Evolutionary conservation across 1,140 invertebrate species (phyloP).

Genomic region (Drosophila arizonae): DNA sequence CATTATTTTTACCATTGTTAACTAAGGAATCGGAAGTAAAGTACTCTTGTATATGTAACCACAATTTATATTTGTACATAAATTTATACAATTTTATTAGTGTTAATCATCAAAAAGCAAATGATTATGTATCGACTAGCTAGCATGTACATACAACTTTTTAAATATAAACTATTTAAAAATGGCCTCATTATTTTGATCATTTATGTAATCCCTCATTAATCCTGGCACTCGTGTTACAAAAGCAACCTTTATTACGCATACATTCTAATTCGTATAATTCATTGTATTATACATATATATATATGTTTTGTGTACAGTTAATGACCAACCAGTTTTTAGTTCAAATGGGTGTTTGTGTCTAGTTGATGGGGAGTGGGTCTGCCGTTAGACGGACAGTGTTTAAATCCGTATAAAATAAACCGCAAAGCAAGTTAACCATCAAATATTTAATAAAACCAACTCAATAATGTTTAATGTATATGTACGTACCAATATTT

Average conservation of each 20-base stretch:
- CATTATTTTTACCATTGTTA: conserved; percentile 74
- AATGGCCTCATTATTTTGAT: conserved; percentile 41
- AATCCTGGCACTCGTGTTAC: conserved; percentile 64
- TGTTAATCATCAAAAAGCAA: conserved; percentile 55
- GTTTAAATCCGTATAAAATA: conserved; percentile 28
- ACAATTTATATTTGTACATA: conserved; percentile 69
- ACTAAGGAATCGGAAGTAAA: conserved; percentile 69
- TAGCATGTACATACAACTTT: conserved; percentile 46
- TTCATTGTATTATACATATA: conserved; percentile 5
- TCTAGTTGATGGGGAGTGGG: conserved; percentile 22
- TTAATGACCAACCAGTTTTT: conserved; percentile 31
- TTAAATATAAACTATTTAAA: conserved; percentile 42
- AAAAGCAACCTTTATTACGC: conserved; percentile 45
- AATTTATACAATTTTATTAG: conserved; percentile 75
- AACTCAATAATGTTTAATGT: conserved; percentile 68
- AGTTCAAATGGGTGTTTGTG: conserved; percentile 43
- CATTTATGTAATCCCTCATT: conserved; percentile 21
- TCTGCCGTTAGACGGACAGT: conserved; percentile 4
- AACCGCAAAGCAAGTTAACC: conserved; percentile 17
- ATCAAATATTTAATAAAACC: conserved; percentile 38
- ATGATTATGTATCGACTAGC: conserved; percentile 37
- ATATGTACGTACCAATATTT: conserved; percentile 66
- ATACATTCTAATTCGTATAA: conserved; percentile 34
- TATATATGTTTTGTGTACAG: conserved; percentile 42
- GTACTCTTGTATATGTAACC: conserved; percentile 63